Evolutionary conservation across 2,888 invertebrate species (phyloP), one percentile per base, ranked within the genome.

Genomic region (Xylophagus ater): DNA sequence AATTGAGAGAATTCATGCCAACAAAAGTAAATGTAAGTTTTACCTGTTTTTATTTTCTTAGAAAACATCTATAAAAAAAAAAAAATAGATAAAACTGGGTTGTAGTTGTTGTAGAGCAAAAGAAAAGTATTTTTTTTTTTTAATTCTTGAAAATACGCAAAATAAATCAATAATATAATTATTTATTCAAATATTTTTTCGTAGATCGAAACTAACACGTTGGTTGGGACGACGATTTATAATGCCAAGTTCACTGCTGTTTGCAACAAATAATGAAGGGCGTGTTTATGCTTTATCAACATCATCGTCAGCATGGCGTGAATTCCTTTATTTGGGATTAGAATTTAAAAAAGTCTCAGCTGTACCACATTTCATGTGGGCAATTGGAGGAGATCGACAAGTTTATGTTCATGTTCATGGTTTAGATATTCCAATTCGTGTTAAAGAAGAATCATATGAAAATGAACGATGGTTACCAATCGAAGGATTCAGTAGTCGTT

Each of bases 391-490:
- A 8, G 90, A 93, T 60, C 78, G 92, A 45, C 92, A 92, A 66
- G 81, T 90, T 37, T 92, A 93, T 59, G 79, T 92, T 3, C 89
- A 87, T 56, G 88, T 93, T 5, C 85, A 88, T 57, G 83, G 85
- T 1, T 67, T 87, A 42, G 92, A 92, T 64, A 80, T 92, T 51
- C 90, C 92, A 1, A 92, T 93, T 47, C 70, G 89, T 46, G 81
- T 89, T 0, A 81, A 82, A 59, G 92, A 92, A 64, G 87, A 88
- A 59, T 78, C 88, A 0, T 93, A 81, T 59, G 92, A 93, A 67
- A 93, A 93, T 62, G 88, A 93, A 67, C 71, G 93, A 48, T 93
- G 93, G 93, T 71, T 88, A 45, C 92, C 93, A 2, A 70, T 88
- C 33, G 85, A 86, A 61, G 90, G 90, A 4, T 92, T 89, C 59